Base-by-base conservation (phyloP, 23 tunicate species). In the Diplosoma virens region DNA sequence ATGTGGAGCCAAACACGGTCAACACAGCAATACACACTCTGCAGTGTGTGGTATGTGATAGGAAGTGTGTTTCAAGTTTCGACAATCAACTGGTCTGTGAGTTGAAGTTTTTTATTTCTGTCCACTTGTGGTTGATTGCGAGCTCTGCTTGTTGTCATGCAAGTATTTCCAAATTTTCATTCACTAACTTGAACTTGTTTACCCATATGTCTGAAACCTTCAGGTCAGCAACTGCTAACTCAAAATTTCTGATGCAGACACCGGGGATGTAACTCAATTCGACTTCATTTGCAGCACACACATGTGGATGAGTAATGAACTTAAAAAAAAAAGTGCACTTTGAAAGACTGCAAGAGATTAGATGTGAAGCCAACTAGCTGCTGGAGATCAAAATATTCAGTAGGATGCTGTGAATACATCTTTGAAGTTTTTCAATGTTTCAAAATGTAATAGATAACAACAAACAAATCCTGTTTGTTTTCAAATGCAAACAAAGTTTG, bases 31-130 rank as follows among this genome's bases (percentile, higher is more conserved):
- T 73, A 73, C 69, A 25, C 79, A 73, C 67, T 73, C 70, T 73
- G 79, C 79, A 73, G 79, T 73, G 79, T 73, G 79, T 73, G 79
- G 35, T 73, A 73, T 18, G 79, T 73, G 79, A 73, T 67, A 70
- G 76, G 76, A 35, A 73, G 68, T 33, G 26, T 52, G 28, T 76
- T 76, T 71, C 81, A 76, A 21, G 50, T 34, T 76, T 53, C 59
- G 81, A 76, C 81, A 76, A 58, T 76, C 71, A 76, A 76, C 81
- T 76, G 81, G 48, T 76, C 81, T 76, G 30, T 71, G 71, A 48
- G 81, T 76, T 76, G 81, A 59, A 76, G 81, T 76, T 58, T 76
- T 76, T 76, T 52, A 76, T 76, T 59, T 76, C 81, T 76, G 81
- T 59, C 71, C 81, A 58, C 71, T 76, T 53, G 79, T 73, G 79